A percentile compares a stretch with the other conserved stretches of the same genome.
phyloP scores from a whole-genome alignment of 2,797 vertebrate genomes.

The Miichthys miiuy region DNA sequence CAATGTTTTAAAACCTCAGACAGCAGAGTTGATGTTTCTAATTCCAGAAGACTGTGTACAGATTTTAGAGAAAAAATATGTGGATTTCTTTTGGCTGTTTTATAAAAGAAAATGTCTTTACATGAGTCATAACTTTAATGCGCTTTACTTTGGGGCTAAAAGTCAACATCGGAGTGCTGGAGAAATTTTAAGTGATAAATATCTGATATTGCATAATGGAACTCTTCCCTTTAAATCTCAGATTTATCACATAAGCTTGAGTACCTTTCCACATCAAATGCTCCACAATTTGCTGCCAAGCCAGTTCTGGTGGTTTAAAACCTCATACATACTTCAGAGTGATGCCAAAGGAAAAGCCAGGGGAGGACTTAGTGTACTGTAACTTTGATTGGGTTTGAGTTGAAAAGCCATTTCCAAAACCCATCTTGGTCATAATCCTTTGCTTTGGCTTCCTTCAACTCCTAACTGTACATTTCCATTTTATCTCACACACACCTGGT shows the following conservation, averaged over 20 bases:
- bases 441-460: slow-evolving; percentile 44
- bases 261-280: slow-evolving; percentile 33
- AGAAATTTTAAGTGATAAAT: slow-evolving; percentile 17
- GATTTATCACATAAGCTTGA: slow-evolving; percentile 34
- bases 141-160: slow-evolving; percentile 10
- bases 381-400: slow-evolving; percentile 59
- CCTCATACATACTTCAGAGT: slow-evolving; percentile 35
- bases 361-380: slow-evolving; percentile 37
- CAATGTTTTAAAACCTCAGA: slow-evolving; percentile 24
- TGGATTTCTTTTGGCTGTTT: slow-evolving; percentile 2
- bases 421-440: slow-evolving; percentile 52
- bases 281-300: slow-evolving; percentile 39
- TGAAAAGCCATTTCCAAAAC: slow-evolving; percentile 58
- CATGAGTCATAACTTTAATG: slow-evolving; percentile 18
- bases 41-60: not conserved
- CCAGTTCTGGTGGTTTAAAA: slow-evolving; percentile 40
- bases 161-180: slow-evolving; percentile 6
- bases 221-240: slow-evolving; percentile 31
- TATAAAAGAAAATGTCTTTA: slow-evolving; percentile 12
- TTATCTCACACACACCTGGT: slow-evolving; percentile 54
- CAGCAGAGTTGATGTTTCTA: slow-evolving; percentile 7
- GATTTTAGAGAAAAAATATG: not conserved
- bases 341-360: slow-evolving; percentile 41
- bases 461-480: slow-evolving; percentile 44
- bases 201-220: slow-evolving; percentile 21